Evolutionary conservation across 2,888 invertebrate genomes (phyloP).

Genomic region (Plutella xylostella): DNA sequence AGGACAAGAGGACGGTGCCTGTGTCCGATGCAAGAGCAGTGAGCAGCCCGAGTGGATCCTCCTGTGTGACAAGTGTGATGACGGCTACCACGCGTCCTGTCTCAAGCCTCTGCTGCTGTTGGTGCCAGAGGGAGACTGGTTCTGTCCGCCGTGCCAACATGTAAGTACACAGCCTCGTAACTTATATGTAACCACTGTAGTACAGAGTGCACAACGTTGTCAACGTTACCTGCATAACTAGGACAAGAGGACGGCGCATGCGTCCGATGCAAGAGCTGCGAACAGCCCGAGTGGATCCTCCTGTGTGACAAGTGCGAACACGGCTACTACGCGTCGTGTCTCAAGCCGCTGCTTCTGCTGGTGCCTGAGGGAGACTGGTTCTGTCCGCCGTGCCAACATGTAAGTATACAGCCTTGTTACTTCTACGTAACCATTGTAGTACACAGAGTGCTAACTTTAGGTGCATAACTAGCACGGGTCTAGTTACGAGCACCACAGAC

Average conservation of each 20-base stretch:
- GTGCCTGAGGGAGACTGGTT: conserved; percentile 99
- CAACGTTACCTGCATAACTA: no score
- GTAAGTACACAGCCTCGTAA: conserved; percentile 71
- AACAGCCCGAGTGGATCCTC: conserved; percentile 97
- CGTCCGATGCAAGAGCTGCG: conserved; percentile 90
- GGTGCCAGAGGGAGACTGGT: conserved; percentile 98
- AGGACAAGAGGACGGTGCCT: conserved; percentile 71
- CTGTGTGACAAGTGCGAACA: conserved; percentile 94
- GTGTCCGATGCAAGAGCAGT: conserved; percentile 90
- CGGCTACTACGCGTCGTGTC: conserved; percentile 98
- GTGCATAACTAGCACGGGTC: no score
- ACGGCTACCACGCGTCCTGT: conserved; percentile 98
- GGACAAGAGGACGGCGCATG: conserved; percentile 64
- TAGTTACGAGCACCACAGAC: no score
- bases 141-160: conserved; percentile 97
- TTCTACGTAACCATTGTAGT: no score
- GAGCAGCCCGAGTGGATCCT: conserved; percentile 98
- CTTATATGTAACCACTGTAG: no score
- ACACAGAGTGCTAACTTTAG: no score
- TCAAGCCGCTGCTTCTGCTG: conserved; percentile 90
- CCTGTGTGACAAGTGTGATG: conserved; percentile 94
- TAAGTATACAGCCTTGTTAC: no score
- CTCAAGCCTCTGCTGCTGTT: conserved; percentile 91
- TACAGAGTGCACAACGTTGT: no score
- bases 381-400: conserved; percentile 97